These are phyloP conservation scores for Spondyliosoma cantharus DNA, from an alignment of 2,797 vertebrate genomes.

Conservation along the genomic window DNA sequence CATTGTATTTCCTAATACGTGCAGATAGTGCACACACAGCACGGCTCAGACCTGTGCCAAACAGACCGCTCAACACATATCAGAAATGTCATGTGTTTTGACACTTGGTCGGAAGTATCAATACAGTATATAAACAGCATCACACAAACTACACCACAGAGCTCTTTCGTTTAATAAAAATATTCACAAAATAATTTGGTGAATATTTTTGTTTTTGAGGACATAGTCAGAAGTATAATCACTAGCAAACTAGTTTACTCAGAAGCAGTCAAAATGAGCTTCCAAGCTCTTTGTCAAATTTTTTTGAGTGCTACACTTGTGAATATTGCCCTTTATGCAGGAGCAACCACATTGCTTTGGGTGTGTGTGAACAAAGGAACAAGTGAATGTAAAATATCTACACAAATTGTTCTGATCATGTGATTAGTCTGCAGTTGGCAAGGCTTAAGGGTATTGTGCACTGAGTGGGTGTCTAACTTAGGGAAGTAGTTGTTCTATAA, in stretches of 20 bases:
- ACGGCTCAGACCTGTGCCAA: no score
- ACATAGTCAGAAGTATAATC: no score
- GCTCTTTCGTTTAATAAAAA: no score
- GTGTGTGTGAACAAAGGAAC: neutral
- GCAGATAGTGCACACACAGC: no score
- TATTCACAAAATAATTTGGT: no score
- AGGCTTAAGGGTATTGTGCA: neutral
- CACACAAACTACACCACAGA: no score
- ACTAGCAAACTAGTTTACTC: neutral
- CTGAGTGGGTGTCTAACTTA: neutral
- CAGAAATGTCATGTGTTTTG: no score
- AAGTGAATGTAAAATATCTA: neutral
- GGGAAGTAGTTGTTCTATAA: neutral
- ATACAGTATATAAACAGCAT: no score
- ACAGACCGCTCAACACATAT: no score
- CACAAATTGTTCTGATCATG: constrained; percentile 3
- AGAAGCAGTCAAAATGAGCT: neutral
- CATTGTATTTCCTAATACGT: no score
- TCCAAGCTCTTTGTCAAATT: neutral
- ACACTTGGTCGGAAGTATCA: no score
- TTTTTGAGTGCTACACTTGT: neutral
- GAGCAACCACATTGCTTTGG: neutral
- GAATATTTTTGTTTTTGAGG: no score
- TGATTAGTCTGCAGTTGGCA: neutral
- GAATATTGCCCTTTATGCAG: neutral